These are phyloP conservation scores for Anarhynchus alexandrinus DNA, from an alignment of 2,113 vertebrate genomes.

Conservation along the genomic window DNA sequence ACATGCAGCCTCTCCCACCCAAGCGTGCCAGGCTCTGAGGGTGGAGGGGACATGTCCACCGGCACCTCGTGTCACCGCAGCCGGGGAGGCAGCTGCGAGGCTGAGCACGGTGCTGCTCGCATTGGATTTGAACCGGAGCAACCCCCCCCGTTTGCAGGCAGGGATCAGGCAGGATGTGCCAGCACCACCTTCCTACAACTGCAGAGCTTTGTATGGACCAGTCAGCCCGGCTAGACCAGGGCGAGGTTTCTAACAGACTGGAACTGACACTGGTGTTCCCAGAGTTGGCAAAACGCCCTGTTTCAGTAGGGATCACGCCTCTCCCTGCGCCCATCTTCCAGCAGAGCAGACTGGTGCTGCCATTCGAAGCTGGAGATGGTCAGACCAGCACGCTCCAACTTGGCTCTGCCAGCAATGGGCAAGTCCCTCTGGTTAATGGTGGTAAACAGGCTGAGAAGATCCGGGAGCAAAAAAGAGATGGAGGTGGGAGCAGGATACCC, in stretches of 20 bases:
- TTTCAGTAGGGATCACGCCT: not conserved
- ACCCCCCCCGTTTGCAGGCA: rapidly evolving
- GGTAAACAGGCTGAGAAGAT: not conserved
- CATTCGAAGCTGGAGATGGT: rapidly evolving
- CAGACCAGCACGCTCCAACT: rapidly evolving
- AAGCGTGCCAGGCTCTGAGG: rapidly evolving
- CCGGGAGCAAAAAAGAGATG: not conserved
- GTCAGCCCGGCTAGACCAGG: not conserved
- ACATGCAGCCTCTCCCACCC: not conserved
- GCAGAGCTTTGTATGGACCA: not conserved
- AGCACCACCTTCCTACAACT: not conserved
- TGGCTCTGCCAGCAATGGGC: not conserved
- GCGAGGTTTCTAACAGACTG: not conserved
- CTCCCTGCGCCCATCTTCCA: not conserved
- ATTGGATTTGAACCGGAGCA: rapidly evolving
- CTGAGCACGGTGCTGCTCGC: rapidly evolving
- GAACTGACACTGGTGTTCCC: not conserved
- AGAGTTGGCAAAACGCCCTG: rapidly evolving
- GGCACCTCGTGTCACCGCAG: rapidly evolving
- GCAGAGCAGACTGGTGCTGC: not conserved
- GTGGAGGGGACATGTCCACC: rapidly evolving
- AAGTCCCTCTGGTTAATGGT: rapidly evolving
- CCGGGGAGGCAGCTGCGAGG: not conserved
- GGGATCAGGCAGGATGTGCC: not conserved
- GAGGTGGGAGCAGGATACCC: not conserved